Evolutionary conservation across 2,797 vertebrate species (phyloP), one percentile per base, ranked within the genome.

Genomic region (Psittacula derbiana): DNA sequence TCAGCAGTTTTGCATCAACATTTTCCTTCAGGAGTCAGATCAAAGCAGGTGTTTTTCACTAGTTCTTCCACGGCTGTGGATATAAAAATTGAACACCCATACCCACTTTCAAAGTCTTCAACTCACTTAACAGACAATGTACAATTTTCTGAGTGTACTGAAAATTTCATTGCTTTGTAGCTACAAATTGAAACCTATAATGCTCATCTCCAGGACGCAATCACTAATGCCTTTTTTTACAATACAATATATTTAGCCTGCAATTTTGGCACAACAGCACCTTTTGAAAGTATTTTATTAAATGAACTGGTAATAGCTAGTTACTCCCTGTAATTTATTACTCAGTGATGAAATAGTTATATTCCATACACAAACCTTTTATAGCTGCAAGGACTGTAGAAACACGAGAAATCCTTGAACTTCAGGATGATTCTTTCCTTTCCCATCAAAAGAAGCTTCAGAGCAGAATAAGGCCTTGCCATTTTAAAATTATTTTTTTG

Each of bases 81-180:
- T 92, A 93, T 31, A 92, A 92, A 97, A 82, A 66, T 8, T 74
- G 71, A 90, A 95, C 52, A 57, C 33, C 44, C 49, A 44, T 81
- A 96, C 86, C 93, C 83, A 85, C 83, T 97, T 89, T 93, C 86
- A 40, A 93, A 91, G 80, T 81, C 94, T 90, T 87, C 52, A 92
- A 89, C 95, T 95, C 80, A 80, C 79, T 91, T 83, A 93, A 93
- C 64, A 95, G 67, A 83, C 47, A 93, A 61, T 17, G 67, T 89
- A 93, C 89, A 93, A 93, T 97, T 96, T 96, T 88, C 93, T 91
- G 86, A 95, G 89, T 92, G 78, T 92, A 93, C 80, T 89, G 66
- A 92, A 91, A 95, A 90, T 88, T 79, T 92, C 92, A 75, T 62
- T 91, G 82, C 87, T 96, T 94, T 93, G 66, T 90, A 90, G 62